These are phyloP conservation scores for Atherinosoma microstoma DNA, from an alignment of 2,797 vertebrate genomes.

Conservation along the genomic window DNA sequence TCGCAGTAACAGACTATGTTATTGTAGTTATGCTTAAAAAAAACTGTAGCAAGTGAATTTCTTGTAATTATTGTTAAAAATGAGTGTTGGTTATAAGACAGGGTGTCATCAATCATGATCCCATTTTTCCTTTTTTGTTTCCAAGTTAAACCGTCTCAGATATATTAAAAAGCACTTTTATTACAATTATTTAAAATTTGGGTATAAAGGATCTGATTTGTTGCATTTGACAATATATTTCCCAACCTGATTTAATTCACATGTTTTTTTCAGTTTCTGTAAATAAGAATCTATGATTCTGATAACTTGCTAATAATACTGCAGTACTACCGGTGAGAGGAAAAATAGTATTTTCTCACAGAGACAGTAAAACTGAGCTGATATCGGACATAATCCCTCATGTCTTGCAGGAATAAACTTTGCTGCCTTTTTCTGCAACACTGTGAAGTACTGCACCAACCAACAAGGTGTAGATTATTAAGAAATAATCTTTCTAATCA, in stretches of 20 bases:
- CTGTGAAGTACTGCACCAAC: constrained; percentile 7
- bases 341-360: constrained; percentile 4
- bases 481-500: not conserved
- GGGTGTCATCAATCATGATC: not conserved
- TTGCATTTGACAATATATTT: not conserved
- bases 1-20: constrained; percentile 17
- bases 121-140: not conserved
- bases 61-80: too few species aligned
- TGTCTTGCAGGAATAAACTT: constrained; percentile 1
- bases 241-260: not conserved
- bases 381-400: constrained; percentile 17
- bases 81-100: not conserved
- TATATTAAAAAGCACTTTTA: not conserved
- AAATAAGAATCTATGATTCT: constrained; percentile 41
- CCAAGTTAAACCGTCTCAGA: not conserved
- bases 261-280: constrained; percentile 39
- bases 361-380: constrained; percentile 12
- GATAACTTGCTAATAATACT: constrained; percentile 25
- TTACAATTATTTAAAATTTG: not conserved
- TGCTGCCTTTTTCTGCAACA: not conserved
- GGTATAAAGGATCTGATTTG: not conserved
- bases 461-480: not conserved
- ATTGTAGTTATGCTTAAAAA: constrained; percentile 9
- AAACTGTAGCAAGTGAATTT: too few species aligned
- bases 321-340: constrained; percentile 9